phyloP scores from a whole-genome alignment of 2,797 vertebrate species.

The Corythornis leucogaster region DNA sequence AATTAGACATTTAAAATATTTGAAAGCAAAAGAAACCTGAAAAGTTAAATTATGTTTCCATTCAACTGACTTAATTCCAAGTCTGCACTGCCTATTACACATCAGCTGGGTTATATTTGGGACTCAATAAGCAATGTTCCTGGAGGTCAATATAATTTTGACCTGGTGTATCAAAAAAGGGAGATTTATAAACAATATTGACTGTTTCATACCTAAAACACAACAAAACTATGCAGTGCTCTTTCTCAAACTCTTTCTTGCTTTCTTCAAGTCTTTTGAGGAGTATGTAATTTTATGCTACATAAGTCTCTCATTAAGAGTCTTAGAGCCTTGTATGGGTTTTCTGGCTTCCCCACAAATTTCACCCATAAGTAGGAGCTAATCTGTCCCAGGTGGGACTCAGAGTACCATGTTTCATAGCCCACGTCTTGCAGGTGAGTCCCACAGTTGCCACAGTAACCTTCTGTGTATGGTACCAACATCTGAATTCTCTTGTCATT shows the following conservation, averaged over 20 bases:
- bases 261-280: not conserved
- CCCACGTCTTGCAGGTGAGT: not conserved
- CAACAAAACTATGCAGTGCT: not conserved
- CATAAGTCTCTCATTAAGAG: not conserved
- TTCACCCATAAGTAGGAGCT: not conserved
- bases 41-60: slow-evolving; percentile 34
- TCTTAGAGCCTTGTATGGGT: not conserved
- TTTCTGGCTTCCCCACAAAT: not conserved
- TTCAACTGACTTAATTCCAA: slow-evolving; percentile 8
- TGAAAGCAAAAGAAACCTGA: not conserved
- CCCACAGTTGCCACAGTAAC: not conserved
- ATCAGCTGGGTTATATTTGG: slow-evolving; percentile 13
- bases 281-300: not conserved
- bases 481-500: not conserved
- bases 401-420: not conserved
- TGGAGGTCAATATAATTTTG: not conserved
- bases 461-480: not conserved
- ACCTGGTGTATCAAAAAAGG: not conserved
- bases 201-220: not conserved
- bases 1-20: not conserved
- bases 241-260: not conserved
- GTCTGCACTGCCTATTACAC: not conserved
- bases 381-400: not conserved
- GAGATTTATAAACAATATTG: not conserved
- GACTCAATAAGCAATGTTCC: not conserved